Percentiles rank a stretch among this genome's conserved stretches.
These are phyloP conservation scores for Amphibalanus amphitrite DNA, from an alignment of 1,140 invertebrate genomes.

Conservation along the genomic window DNA sequence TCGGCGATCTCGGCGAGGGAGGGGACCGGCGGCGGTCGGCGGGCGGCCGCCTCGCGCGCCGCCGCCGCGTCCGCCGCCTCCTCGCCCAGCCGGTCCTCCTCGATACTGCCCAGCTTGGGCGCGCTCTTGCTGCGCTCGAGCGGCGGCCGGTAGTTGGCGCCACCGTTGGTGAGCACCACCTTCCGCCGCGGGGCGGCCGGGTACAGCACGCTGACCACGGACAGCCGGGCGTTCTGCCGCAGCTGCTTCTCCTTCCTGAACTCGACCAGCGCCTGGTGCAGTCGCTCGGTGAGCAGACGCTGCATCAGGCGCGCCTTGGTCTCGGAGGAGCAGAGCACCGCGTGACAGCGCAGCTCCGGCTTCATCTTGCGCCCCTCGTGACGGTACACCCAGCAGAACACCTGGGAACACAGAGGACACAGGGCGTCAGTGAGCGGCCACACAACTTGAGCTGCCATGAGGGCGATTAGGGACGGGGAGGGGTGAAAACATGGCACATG, in stretches of 20 bases:
- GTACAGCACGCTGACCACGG: constrained; percentile 66
- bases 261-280: constrained; percentile 69
- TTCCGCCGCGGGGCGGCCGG: constrained; percentile 28
- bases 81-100: constrained; percentile 57
- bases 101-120: constrained; percentile 81
- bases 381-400: constrained; percentile 68
- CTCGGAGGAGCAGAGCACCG: constrained; percentile 79
- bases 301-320: constrained; percentile 44
- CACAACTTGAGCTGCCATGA: no score
- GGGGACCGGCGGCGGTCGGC: not conserved
- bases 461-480: no score
- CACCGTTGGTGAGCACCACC: constrained; percentile 20
- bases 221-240: constrained; percentile 84
- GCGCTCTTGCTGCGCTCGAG: constrained; percentile 86
- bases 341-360: constrained; percentile 92
- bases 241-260: constrained; percentile 86
- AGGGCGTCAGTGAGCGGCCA: no score
- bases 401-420: constrained; percentile 16
- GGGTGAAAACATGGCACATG: no score
- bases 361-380: constrained; percentile 89
- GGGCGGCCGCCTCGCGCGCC: not conserved
- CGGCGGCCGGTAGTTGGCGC: constrained; percentile 52
- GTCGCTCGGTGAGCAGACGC: constrained; percentile 46
- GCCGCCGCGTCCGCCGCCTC: constrained; percentile 5
- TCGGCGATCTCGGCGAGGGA: not conserved